Base-by-base conservation (phyloP, 2,113 vertebrate species). In the Paratilapia polleni region DNA sequence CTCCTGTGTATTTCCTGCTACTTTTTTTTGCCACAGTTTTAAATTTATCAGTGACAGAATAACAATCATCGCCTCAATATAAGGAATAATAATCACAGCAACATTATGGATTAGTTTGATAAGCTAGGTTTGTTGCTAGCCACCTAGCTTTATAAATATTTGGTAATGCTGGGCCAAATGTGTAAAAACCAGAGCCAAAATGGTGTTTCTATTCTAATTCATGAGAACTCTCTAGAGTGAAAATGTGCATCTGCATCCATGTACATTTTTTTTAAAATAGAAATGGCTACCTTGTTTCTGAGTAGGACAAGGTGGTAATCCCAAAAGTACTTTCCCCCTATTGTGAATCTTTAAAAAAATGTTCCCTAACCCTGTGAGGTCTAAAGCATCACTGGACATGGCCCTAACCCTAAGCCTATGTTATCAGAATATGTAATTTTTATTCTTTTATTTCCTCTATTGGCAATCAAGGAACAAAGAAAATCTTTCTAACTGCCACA, bases 371-470 rank as follows among this genome's bases (percentile, higher is more conserved):
- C 41, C 7, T 3, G 49, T 52, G 49, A 52, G 49, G 49, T 47
- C 43, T 47, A 47, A 47, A 13, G 43, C 13, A 47, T 47, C 43
- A 52, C n/a, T 36, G 43, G 38, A 24, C n/a, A 43, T 43, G 63
- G 43, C 0, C 22, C 22, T 0, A 28, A 70, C 41, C 9, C 43
- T 49, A 28, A n/a, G n/a, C n/a, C n/a, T n/a, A 8, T 31, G 49
- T 8, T 54, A n/a, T 54, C 3, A 54, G 6, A 52, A 8, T 15
- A 6, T 70, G 43, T 38, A 8, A 34, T 49, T 49, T 70, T 9
- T 70, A 15, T 70, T 70, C 43, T 3, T 70, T 70, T 49, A 49
- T 49, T 24, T 49, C 26, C 41, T 70, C 66, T 70, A 17, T 70
- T 70, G 0, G 22, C 15, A 28, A 49, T 49, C 24, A 70, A 2